phyloP scores from a whole-genome alignment of 2,888 invertebrate genomes.

The Tachina lurida region DNA sequence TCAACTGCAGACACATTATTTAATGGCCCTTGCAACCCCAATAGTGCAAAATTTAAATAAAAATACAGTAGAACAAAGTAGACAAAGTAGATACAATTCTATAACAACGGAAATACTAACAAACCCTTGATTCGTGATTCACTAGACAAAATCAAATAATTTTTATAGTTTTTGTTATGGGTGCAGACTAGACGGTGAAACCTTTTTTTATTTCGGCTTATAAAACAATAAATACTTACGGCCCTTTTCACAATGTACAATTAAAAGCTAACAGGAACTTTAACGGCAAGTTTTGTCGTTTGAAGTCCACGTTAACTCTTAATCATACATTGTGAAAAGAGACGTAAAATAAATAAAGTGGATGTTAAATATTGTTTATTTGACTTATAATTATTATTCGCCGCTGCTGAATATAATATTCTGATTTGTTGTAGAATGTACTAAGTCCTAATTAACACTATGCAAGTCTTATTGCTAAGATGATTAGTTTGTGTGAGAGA shows the following conservation, averaged over 20 bases:
- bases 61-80: constrained; percentile 1
- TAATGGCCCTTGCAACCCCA: constrained; percentile 52
- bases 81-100: background rate
- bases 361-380: background rate
- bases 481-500: too few species aligned
- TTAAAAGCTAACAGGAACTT: too few species aligned
- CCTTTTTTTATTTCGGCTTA: constrained; percentile 2
- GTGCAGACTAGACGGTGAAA: constrained; percentile 46
- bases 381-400: too few species aligned
- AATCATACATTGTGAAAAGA: too few species aligned
- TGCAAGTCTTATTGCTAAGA: too few species aligned
- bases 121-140: constrained; percentile 32
- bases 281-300: too few species aligned
- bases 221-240: constrained; percentile 3
- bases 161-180: constrained; percentile 16
- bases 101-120: constrained; percentile 48
- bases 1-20: constrained; percentile 33
- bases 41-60: constrained; percentile 1
- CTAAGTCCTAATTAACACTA: too few species aligned
- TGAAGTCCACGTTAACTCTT: too few species aligned
- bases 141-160: constrained; percentile 26
- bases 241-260: too few species aligned
- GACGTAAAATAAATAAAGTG: background rate
- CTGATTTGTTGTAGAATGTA: background rate
- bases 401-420: too few species aligned